Evolutionary conservation across 2,888 invertebrate genomes (phyloP).

Genomic region (Cerastoderma edule): DNA sequence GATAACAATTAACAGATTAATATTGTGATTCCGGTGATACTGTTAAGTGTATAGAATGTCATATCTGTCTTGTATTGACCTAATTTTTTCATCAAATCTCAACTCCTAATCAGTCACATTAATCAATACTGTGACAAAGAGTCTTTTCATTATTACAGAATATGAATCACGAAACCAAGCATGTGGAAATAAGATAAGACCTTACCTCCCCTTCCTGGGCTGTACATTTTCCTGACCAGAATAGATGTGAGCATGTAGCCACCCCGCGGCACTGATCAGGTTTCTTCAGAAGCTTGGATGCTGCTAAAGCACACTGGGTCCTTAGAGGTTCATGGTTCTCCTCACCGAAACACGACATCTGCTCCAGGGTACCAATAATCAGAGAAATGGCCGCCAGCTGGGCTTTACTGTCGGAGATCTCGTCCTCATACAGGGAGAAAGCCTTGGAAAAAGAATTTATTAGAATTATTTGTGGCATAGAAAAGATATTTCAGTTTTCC

Average conservation of each 20-base stretch:
- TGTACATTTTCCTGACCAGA: conserved; percentile 92
- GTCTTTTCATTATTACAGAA: no score
- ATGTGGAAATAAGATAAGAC: no score
- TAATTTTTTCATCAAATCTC: no score
- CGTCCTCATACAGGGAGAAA: conserved; percentile 98
- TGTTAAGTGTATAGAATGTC: no score
- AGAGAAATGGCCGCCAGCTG: conserved; percentile 97
- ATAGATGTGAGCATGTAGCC: conserved; percentile 96
- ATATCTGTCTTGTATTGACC: no score
- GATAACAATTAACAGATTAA: no score
- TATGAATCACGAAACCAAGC: no score
- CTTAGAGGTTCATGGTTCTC: conserved; percentile 98
- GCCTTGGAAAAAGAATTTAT: conserved; percentile 87
- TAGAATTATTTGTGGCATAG: no score
- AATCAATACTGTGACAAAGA: no score
- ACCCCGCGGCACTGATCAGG: conserved; percentile 99
- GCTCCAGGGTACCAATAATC: conserved; percentile 97
- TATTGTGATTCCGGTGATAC: no score
- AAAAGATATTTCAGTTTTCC: no score
- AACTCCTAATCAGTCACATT: no score
- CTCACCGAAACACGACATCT: conserved; percentile 96
- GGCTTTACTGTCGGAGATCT: conserved; percentile 97
- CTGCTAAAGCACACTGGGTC: conserved; percentile 97
- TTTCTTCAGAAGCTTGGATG: conserved; percentile 97
- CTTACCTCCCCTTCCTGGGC: conserved; percentile 73